Base-by-base conservation (phyloP, 2,888 invertebrate species). In the Plebejus anna region DNA sequence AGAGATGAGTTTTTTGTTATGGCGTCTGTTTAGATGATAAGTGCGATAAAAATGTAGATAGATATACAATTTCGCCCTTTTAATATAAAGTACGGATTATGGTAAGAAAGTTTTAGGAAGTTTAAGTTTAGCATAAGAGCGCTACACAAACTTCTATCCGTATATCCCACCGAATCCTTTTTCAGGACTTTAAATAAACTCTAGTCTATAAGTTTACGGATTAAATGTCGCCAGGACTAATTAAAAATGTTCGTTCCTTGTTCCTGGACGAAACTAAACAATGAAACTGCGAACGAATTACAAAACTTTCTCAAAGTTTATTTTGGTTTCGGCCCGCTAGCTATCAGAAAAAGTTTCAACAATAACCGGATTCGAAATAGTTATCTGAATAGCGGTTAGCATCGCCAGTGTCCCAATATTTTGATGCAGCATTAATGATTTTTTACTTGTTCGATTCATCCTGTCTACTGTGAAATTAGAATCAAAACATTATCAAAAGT, bases 201-300 rank as follows among this genome's bases (percentile, higher is more conserved):
- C 28, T 28, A 22, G 28, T 28, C 28, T 3, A 28, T 36, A 73
- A 73, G 73, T 73, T 73, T 73, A 7, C 51, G 73, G 55, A 73
- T 73, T 73, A 73, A 73, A 73, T 32, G 73, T 73, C 73, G 32
- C 28, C 28, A 7, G 32, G 42, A 51, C 73, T 73, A 73, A 73
- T 73, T 51, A 55, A 73, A 73, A 73, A 55, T 51, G 55, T 73
- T 73, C 47, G 28, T 73, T 55, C 22, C 72, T 28, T 28, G 73
- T 55, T 71, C 28, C 47, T 47, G 72, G 47, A 51, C 36, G 51
- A 47, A 72, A 72, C 72, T 72, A 72, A 72, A 72, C 72, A 72
- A 72, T 72, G 51, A 7, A 47, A 55, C 73, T 51, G 73, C 55
- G 22, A 55, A 28, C 28, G 73, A 55, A 51, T 73, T 55, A 73